Evolutionary conservation across 2,888 invertebrate species (phyloP), one percentile per base, ranked within the genome.

Genomic region (Epinotia nisella): DNA sequence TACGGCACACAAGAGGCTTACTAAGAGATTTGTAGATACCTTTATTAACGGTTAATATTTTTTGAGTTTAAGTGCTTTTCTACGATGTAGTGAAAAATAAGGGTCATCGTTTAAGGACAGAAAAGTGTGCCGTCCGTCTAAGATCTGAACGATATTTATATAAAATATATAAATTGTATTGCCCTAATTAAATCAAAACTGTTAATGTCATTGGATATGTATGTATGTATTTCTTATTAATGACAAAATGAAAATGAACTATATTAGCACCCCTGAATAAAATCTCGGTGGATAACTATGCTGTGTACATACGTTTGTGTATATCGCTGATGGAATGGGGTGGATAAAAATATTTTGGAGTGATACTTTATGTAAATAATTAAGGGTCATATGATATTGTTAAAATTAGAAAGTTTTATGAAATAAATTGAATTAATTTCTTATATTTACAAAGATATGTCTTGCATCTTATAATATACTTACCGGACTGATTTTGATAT

Each of bases 301-400:
- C 39, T 24, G 21, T 53, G 53, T 29, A n/a, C n/a, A n/a, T n/a
- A 21, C 56, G 55, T n/a, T n/a, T n/a, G n/a, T 49, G 64, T 59
- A 41, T 21, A 59, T 68, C 76, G 81, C 77, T 80, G 81, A 80
- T 81, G 81, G 82, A 83, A 85, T 78, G 81, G 80, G 82, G 83
- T 82, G 82, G 82, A 82, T 81, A 81, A 82, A 85, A 83, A 85
- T 90, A 89, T 91, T 91, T 90, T 90, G 85, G 87, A 90, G 85
- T 82, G 77, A 84, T 83, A 64, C 84, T 85, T 83, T 90, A 89
- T 91, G 91, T 92, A 92, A 86, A 91, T 92, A 83, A 75, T 78
- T 82, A 86, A 82, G 83, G 77, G 81, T 87, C 84, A 85, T 87
- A 88, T 87, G 83, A 85, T 88, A 85, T 87, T 88, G 92, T 92